Evolutionary conservation across 2,888 invertebrate species (phyloP).

Genomic region (Leptinotarsa rubiginosa): DNA sequence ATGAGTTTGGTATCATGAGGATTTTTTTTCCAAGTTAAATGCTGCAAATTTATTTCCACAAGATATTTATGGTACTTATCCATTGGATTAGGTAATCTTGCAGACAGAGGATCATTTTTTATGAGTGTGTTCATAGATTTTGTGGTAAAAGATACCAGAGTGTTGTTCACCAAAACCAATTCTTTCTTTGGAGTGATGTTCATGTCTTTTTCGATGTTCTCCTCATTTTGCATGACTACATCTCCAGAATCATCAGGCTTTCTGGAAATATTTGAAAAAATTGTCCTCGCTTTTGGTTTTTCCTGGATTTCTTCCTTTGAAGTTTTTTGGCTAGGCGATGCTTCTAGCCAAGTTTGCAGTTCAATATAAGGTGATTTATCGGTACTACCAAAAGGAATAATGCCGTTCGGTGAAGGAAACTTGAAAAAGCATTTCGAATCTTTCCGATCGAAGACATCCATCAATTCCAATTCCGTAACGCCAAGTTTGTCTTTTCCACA

Average conservation of each 20-base stretch:
- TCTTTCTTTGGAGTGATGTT: neutral
- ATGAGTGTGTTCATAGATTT: constrained; percentile 51
- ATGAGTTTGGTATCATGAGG: constrained; percentile 49
- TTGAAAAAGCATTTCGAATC: constrained; percentile 53
- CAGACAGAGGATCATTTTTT: constrained; percentile 45
- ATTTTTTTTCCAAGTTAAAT: constrained; percentile 52
- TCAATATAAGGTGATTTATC: constrained; percentile 56
- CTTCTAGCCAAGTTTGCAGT: constrained; percentile 53
- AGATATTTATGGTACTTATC: constrained; percentile 54
- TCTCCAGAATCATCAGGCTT: constrained; percentile 38
- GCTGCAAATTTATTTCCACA: constrained; percentile 56
- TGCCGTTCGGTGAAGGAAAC: constrained; percentile 55
- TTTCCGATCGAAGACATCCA: constrained; percentile 48
- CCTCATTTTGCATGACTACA: constrained; percentile 18
- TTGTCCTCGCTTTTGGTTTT: constrained; percentile 39
- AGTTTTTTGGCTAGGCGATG: constrained; percentile 28
- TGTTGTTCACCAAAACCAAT: neutral
- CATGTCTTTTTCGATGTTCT: neutral
- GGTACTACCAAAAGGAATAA: constrained; percentile 51
- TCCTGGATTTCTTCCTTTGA: constrained; percentile 36
- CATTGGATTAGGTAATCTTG: constrained; percentile 35
- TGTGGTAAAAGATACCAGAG: constrained; percentile 27
- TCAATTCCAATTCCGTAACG: constrained; percentile 53
- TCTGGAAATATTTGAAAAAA: constrained; percentile 44
- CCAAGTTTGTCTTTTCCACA: constrained; percentile 59